phyloP scores from a whole-genome alignment of 1,140 invertebrate species.

The Sitobion miscanthi region DNA sequence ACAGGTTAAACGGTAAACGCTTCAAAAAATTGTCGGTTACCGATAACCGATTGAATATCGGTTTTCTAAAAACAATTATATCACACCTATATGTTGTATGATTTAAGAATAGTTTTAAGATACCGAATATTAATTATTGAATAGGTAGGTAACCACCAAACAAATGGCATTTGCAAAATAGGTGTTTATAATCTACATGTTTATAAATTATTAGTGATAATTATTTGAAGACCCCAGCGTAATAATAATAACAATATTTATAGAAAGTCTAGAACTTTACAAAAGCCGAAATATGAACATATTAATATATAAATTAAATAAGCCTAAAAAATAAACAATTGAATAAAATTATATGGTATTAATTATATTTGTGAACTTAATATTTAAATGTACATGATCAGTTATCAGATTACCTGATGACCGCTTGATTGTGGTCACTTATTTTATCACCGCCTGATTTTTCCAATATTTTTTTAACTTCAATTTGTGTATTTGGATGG shows the following conservation, averaged over 20 bases:
- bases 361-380: conserved; percentile 26
- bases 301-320: background rate
- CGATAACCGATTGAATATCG: too few species aligned
- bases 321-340: background rate
- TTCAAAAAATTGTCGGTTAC: too few species aligned
- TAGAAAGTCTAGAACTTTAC: background rate
- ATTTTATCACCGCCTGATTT: conserved; percentile 15
- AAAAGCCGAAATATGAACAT: background rate
- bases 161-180: background rate
- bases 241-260: background rate
- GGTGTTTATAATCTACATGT: background rate
- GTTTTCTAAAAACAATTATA: too few species aligned
- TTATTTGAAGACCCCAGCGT: background rate
- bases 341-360: background rate
- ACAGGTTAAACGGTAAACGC: too few species aligned
- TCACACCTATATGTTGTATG: too few species aligned
- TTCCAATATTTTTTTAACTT: conserved; percentile 31
- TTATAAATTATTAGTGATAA: background rate
- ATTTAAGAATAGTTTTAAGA: too few species aligned
- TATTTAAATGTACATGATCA: background rate
- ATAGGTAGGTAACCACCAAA: too few species aligned
- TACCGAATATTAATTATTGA: too few species aligned
- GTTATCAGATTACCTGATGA: conserved; percentile 45
- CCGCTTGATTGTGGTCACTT: conserved; percentile 32
- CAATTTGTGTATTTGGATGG: conserved; percentile 43